Conservation (phyloP, 2,113 vertebrate species). For the Patagioenas fasciata region DNA sequence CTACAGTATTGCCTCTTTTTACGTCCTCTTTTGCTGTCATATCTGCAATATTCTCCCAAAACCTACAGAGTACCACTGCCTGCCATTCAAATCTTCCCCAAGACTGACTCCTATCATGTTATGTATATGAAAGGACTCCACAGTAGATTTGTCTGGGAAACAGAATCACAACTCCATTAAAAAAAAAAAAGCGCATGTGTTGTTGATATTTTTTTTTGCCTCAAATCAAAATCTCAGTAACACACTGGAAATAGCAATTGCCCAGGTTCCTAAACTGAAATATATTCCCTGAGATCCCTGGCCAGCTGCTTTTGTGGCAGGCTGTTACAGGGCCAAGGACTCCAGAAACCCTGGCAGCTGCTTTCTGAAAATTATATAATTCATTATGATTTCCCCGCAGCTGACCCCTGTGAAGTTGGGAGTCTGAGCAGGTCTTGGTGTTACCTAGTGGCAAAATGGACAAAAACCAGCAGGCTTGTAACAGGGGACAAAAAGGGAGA, state of each 20-base stretch:
- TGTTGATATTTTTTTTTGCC: background rate
- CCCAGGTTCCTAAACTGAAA: background rate
- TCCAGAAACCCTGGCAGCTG: background rate
- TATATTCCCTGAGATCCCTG: background rate
- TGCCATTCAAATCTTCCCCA: background rate
- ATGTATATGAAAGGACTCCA: background rate
- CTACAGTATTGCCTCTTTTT: background rate
- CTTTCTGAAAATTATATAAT: background rate
- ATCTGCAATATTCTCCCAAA: background rate
- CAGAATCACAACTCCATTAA: background rate
- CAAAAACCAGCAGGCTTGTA: background rate
- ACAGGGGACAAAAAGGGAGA: background rate
- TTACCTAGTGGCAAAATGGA: background rate
- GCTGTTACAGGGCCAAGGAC: background rate
- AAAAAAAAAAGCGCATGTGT: background rate
- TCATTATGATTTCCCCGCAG: background rate
- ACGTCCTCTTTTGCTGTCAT: background rate
- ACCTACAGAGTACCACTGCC: background rate
- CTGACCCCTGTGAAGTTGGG: background rate
- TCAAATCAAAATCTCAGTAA: background rate
- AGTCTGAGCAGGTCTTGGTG: background rate
- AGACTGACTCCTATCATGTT: background rate
- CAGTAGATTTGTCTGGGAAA: background rate
- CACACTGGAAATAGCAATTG: background rate
- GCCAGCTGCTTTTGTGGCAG: slow-evolving; percentile 25